Base-by-base conservation (phyloP, 2,797 vertebrate species). In the Arremon brunneinucha region DNA sequence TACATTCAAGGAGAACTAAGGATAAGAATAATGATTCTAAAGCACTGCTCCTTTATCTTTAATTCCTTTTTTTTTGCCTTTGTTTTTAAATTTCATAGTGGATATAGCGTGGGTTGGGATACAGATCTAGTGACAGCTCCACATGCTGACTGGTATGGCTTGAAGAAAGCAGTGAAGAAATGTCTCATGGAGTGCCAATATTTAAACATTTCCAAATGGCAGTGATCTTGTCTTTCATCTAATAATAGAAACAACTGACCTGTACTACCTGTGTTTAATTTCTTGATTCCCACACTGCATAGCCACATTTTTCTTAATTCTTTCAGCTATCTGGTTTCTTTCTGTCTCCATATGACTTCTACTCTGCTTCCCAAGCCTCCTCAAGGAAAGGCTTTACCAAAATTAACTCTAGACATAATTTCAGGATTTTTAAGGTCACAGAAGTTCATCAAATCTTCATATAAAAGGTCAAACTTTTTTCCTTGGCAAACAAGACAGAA, bases 21-120 rank as follows among this genome's bases (percentile, higher is more conserved):
- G 28, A 16, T 41, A 76, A 63, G 23, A 55, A 47, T 28, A 41
- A 49, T 32, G 7, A 55, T 37, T 52, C 11, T 79, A 67, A 69
- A 3, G 2, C 17, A 44, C 9, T 0, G 1, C 24, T 44, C 3
- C 1, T 49, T 83, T 19, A 14, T 49, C 27, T 87, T 83, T 32
- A 70, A n/a, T 37, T 75, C 19, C 21, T 22, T 64, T 37, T 64
- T 37, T 43, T 75, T 53, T 46, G 12, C 34, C 28, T 56, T 87
- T 60, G 18, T 35, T 62, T 64, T 80, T 17, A 55, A n/a, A 44
- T 86, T 88, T 85, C 10, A 5, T 28, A 60, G 23, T 35, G 39
- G 13, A 34, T 67, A 2, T 24, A 84, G 55, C 35, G 74, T 11
- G 17, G 22, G 8, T 52, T 46, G 2, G 1, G 62, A 28, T 57